A percentile compares a stretch with the other conserved stretches of the same genome.
Evolutionary conservation across 2,113 vertebrate species (phyloP).

Genomic region (Clupea harengus): DNA sequence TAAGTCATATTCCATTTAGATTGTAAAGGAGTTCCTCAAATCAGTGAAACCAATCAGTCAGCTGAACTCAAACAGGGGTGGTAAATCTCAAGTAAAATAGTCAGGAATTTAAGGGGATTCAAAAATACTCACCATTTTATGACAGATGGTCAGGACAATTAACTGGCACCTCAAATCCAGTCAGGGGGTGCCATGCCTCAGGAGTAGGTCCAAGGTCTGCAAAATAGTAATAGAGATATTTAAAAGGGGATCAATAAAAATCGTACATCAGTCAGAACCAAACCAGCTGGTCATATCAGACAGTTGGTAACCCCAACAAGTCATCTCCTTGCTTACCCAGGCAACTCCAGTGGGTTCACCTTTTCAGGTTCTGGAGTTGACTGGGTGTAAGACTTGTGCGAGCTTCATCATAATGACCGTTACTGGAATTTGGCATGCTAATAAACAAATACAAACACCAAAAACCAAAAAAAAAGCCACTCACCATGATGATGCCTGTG

Average conservation of each 20-base stretch:
- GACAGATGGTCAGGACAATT: too few relatives aligned
- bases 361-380: constrained; percentile 81
- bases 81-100: constrained; percentile 25
- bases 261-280: too few relatives aligned
- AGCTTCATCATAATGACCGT: constrained; percentile 72
- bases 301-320: constrained; percentile 79
- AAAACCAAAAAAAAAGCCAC: too few relatives aligned
- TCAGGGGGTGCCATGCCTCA: too few relatives aligned
- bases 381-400: constrained; percentile 72
- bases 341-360: constrained; percentile 87
- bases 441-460: background rate
- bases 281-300: constrained; percentile 72
- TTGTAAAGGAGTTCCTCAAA: background rate
- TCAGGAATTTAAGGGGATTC: background rate
- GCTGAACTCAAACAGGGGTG: constrained; percentile 54
- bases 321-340: constrained; percentile 72
- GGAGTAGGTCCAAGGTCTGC: too few relatives aligned
- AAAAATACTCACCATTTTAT: background rate
- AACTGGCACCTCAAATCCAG: too few relatives aligned
- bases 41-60: constrained; percentile 44
- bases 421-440: background rate
- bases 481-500: background rate
- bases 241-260: too few relatives aligned
- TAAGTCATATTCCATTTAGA: background rate
- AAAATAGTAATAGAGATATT: too few relatives aligned